Evolutionary conservation across 2,113 vertebrate species (phyloP), one percentile per base, ranked within the genome.

Genomic region (Perognathus longimembris): DNA sequence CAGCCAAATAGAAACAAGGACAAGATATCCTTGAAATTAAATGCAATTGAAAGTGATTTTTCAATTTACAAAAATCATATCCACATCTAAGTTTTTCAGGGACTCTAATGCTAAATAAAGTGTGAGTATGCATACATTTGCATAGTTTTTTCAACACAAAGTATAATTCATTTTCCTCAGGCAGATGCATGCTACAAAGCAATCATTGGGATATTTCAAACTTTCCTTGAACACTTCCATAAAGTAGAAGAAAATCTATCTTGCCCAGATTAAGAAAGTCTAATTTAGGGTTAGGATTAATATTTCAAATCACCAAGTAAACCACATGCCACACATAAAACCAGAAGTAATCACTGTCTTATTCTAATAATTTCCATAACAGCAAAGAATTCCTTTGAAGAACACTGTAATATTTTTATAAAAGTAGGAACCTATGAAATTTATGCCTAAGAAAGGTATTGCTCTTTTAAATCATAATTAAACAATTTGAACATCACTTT

Each of bases 331-430:
- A 73, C 28, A 22, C 38, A 5, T 54, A 89, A 71, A 80, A 77
- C 7, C 67, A 76, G 63, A 63, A 86, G n/a, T 66, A 77, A 40
- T 64, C 24, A 61, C 12, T 76, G 22, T n/a, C 64, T 78, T 57
- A 66, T 88, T 42, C 32, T 30, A 84, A 15, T 59, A 9, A 84
- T 50, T 75, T 69, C 63, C 30, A 64, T 32, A 26, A 76, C 30
- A 91, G 70, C 54, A 34, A 91, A 89, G 59, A n/a, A 87, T 81
- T 82, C n/a, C 64, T 88, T 59, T 93, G 59, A 90, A 64, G 36
- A 67, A 70, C 4, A 64, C 66, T 84, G 63, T 92, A 88, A 34
- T 36, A 64, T 50, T 77, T 85, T 69, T 74, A 74, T 34, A 66
- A 50, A 88, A 81, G 7, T 28, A 36, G 9, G n/a, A 32, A 90